Evolutionary conservation across 2,888 invertebrate species (phyloP), one percentile per base, ranked within the genome.

Genomic region (Dryobotodes eremita): DNA sequence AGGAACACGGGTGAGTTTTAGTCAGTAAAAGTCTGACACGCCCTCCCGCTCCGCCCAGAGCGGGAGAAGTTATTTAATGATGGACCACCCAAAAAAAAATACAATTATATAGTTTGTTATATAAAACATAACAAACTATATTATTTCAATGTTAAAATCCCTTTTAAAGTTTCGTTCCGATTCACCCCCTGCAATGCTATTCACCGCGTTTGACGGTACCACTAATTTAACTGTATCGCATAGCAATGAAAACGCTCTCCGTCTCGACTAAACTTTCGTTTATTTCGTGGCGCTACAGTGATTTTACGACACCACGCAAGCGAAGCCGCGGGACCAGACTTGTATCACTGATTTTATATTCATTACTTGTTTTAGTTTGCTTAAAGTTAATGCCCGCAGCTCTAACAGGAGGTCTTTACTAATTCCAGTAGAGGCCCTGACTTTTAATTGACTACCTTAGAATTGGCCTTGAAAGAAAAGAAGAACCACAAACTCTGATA

Each of bases 231-330:
- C 17, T 1, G 26, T 80, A 53, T 48, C 77, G 74, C n/a, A 64
- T 3, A 36, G 31, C 62, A 80, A 70, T 78, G 84, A 23, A 76
- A 71, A 71, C 80, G 23, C 61, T 26, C 71, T 26, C n/a, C 26
- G 23, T 71, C 64, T 75, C 23, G 31, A 57, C n/a, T 50, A 46
- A 83, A 75, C 64, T 73, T 77, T 71, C 61, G n/a, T 81, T 50
- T 71, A 57, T 17, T 77, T 55, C 23, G 59, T 26, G 23, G 7
- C 62, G 61, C 68, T 66, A 36, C 66, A 74, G 42, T 70, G 77
- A 79, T 69, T 81, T 86, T 73, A 86, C 68, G 71, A 71, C 68
- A 71, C 62, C 69, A 1, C 65, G 48, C 70, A 23, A 68, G 62
- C 66, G 73, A 57, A 42, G 36, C 31, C 48, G 55, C 70, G 50